phyloP scores from a whole-genome alignment of 2,113 vertebrate species.

The Piaya cayana region DNA sequence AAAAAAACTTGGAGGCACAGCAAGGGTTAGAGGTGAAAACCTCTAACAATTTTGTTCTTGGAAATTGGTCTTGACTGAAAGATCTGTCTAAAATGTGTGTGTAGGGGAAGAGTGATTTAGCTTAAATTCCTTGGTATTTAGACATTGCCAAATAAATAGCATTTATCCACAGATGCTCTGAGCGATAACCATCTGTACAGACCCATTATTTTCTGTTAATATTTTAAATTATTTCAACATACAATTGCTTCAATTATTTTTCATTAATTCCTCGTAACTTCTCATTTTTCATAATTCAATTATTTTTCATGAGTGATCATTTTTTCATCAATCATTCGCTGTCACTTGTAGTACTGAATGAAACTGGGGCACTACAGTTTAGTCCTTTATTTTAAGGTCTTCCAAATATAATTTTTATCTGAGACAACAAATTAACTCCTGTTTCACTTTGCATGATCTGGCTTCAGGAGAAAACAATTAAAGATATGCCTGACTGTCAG shows the following conservation, averaged over 20 bases:
- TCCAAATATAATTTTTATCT: background rate
- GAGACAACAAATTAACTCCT: background rate
- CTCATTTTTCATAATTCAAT: background rate
- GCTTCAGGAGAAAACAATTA: background rate
- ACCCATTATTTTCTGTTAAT: background rate
- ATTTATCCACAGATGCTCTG: background rate
- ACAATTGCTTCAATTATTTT: background rate
- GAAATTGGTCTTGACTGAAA: background rate
- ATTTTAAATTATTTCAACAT: background rate
- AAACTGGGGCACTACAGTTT: background rate
- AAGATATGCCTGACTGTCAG: no score
- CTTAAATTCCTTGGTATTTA: background rate
- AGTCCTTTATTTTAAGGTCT: background rate
- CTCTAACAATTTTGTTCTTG: background rate
- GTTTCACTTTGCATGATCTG: background rate
- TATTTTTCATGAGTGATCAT: background rate
- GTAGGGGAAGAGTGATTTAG: background rate
- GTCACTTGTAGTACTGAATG: background rate
- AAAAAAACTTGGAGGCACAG: no score
- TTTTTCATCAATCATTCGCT: background rate
- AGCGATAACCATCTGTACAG: background rate
- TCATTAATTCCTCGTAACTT: background rate
- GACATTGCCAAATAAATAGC: background rate
- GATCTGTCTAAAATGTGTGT: background rate
- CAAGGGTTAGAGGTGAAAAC: no score